These are phyloP conservation scores for Caranx ignobilis DNA, from an alignment of 2,113 vertebrate genomes.

Conservation along the genomic window DNA sequence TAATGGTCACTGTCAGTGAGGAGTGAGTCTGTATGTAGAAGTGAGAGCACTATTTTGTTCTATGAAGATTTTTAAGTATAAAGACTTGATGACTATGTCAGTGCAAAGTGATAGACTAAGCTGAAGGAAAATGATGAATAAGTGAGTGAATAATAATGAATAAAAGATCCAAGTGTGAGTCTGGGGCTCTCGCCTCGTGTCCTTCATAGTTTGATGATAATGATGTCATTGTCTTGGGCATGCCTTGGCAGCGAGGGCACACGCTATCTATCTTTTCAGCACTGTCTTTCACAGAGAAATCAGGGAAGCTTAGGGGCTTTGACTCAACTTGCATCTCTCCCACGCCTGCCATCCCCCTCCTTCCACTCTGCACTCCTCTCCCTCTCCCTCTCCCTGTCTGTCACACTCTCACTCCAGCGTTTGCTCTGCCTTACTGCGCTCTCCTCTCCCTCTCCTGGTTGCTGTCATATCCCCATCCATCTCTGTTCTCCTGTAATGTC, in stretches of 20 bases:
- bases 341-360: constrained; percentile 32
- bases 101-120: constrained; percentile 47
- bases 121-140: constrained; percentile 51
- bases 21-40: constrained; percentile 42
- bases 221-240: constrained; percentile 76
- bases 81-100: constrained; percentile 53
- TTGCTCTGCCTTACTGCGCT: constrained; percentile 6
- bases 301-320: constrained; percentile 65
- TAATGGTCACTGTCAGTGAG: constrained; percentile 22
- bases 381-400: constrained; percentile 48
- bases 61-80: constrained; percentile 49
- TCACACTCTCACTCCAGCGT: constrained; percentile 48
- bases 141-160: constrained; percentile 65
- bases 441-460: constrained; percentile 12
- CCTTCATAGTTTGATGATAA: constrained; percentile 66
- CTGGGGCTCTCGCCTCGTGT: constrained; percentile 52
- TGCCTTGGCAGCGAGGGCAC: constrained; percentile 72
- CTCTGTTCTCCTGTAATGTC: constrained; percentile 44
- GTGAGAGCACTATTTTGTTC: constrained; percentile 46
- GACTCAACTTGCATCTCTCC: constrained; percentile 73
- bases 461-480: constrained; percentile 25
- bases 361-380: constrained; percentile 36
- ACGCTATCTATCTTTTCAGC: constrained; percentile 69
- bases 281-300: constrained; percentile 72
- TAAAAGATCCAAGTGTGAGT: constrained; percentile 68